Conservation (phyloP, 2,797 vertebrate genomes). For the Halcyon leucocephala region DNA sequence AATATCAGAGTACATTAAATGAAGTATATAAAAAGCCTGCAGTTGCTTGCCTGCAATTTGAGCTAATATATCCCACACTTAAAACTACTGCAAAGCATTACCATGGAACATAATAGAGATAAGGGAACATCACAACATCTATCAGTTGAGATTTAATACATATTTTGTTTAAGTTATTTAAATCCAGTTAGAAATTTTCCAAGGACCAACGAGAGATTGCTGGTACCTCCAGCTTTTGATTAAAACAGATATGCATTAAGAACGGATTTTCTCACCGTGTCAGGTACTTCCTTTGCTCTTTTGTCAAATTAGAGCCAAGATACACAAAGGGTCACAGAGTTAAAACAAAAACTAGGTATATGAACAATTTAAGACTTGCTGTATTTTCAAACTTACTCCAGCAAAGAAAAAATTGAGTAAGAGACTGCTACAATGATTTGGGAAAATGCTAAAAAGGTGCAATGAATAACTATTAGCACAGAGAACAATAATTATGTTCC, state of each 20-base stretch:
- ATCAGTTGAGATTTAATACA: background rate
- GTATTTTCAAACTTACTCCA: background rate
- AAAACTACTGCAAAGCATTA: background rate
- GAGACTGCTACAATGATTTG: background rate
- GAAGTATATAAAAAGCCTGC: conserved; percentile 7
- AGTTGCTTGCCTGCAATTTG: background rate
- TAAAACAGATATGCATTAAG: background rate
- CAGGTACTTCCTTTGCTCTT: background rate
- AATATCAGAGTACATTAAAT: conserved; percentile 35
- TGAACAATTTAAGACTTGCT: background rate
- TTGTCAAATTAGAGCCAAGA: background rate
- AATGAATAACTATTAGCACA: background rate
- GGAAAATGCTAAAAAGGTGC: background rate
- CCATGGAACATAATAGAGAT: background rate
- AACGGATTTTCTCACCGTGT: background rate
- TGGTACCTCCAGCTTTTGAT: background rate
- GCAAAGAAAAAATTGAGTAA: background rate
- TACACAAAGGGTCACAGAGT: background rate
- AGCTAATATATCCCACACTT: background rate
- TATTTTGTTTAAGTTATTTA: background rate
- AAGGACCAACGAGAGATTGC: background rate
- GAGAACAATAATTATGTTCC: background rate
- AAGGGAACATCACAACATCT: background rate
- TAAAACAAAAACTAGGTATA: background rate
- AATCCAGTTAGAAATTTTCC: background rate